Percentiles rank a stretch among this genome's conserved stretches.
Evolutionary conservation across 2,888 invertebrate genomes (phyloP).

Genomic region (Deilephila elpenor): DNA sequence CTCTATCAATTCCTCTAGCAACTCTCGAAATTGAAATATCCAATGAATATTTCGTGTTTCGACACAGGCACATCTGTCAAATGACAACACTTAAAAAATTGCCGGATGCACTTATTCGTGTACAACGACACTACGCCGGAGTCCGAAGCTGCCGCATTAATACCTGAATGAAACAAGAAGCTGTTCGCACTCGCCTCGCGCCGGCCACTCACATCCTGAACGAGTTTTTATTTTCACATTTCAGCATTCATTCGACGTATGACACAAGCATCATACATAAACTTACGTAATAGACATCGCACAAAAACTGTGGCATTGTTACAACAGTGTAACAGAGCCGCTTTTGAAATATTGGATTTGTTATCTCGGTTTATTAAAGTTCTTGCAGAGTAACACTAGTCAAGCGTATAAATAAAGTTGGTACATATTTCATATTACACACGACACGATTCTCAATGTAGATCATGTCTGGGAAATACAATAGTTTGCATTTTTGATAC

Average conservation of each 20-base stretch:
- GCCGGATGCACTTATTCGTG: conserved; percentile 34
- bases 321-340: conserved; percentile 17
- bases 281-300: conserved; percentile 14
- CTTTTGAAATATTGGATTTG: conserved; percentile 27
- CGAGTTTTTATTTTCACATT: conserved; percentile 54
- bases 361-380: conserved; percentile 16
- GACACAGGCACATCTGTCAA: neutral
- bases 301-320: conserved; percentile 14
- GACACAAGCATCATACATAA: conserved; percentile 19
- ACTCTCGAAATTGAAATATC: neutral
- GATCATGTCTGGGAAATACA: neutral
- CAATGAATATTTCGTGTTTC: no score
- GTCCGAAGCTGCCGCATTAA: conserved; percentile 49
- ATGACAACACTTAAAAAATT: conserved; percentile 9
- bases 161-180: conserved; percentile 50
- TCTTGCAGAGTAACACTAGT: conserved; percentile 20
- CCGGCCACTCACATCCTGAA: conserved; percentile 42
- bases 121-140: conserved; percentile 37
- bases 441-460: conserved; percentile 1
- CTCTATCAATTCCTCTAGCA: neutral
- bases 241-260: conserved; percentile 31
- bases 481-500: neutral
- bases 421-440: conserved; percentile 9
- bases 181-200: conserved; percentile 36
- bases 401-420: conserved; percentile 10